phyloP scores from a whole-genome alignment of 2,797 vertebrate species.

The Xenopus petersii region DNA sequence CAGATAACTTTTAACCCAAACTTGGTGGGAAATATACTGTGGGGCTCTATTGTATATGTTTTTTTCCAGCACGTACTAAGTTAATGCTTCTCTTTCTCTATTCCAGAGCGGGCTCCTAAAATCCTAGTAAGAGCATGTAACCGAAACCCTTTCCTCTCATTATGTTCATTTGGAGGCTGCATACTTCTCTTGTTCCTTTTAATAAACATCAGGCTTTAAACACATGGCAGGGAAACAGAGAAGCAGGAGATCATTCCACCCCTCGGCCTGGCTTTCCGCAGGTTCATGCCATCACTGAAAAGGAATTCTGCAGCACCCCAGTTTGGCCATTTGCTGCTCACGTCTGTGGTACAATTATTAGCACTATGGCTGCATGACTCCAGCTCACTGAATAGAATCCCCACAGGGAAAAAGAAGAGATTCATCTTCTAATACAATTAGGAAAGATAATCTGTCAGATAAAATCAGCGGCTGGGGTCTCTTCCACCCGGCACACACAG shows the following conservation, averaged over 20 bases:
- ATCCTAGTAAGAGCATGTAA: constrained; percentile 12
- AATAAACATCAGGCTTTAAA: constrained; percentile 39
- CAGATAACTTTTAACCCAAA: background rate
- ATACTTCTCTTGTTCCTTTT: constrained; percentile 36
- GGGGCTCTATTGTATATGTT: background rate
- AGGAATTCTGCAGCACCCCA: background rate
- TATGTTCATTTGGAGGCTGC: constrained; percentile 20
- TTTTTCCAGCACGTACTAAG: background rate
- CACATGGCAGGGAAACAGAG: constrained; percentile 19
- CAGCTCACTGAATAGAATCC: constrained; percentile 23
- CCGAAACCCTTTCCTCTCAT: constrained; percentile 22
- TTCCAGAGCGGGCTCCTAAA: background rate
- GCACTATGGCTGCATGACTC: constrained; percentile 18
- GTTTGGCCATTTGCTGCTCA: background rate
- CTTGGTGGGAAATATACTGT: background rate
- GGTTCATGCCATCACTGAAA: background rate
- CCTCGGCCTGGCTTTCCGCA: background rate
- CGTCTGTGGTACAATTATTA: background rate
- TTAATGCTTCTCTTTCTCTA: constrained; percentile 5
- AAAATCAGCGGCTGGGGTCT: constrained; percentile 33
- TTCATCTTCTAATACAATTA: constrained; percentile 49
- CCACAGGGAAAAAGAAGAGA: constrained; percentile 28
- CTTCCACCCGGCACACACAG: constrained; percentile 29
- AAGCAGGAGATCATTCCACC: background rate
- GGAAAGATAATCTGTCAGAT: constrained; percentile 48